Base-by-base conservation (phyloP, 2,113 vertebrate genomes). In the Psilopogon haemacephalus region DNA sequence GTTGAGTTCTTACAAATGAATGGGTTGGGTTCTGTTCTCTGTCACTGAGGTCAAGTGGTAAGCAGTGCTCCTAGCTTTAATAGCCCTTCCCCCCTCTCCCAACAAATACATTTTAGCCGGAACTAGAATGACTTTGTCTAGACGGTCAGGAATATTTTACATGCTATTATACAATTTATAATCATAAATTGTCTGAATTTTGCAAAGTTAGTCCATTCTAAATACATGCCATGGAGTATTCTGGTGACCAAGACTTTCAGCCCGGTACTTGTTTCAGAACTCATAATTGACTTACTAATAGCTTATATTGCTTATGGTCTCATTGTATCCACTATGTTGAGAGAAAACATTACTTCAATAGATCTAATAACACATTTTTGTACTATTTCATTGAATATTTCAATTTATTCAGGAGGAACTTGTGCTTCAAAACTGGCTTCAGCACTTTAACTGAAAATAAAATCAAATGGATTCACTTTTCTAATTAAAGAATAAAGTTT, bases 11-110 rank as follows among this genome's bases (percentile, higher is more conserved):
- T 62, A n/a, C 63, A 75, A 79, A 89, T 35, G 65, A 71, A 62
- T 9, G 10, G 15, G 17, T 52, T 0, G 0, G 10, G 11, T 16
- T 73, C 79, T 88, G 24, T 23, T 33, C 24, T 86, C 28, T 52
- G 11, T 64, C 73, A 46, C 17, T 18, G 20, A 50, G 15, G 19
- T 32, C 48, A 75, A 70, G 60, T 11, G n/a, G 28, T 2, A 2
- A 77, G 42, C 33, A 88, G 11, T 86, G 28, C 28, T 89, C 8
- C 33, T 33, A 18, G 11, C 38, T 81, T 74, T 37, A 42, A 3
- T 7, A 26, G 12, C 27, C 14, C 40, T 35, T 15, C 12, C 17
- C 5, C 4, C 17, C 17, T 42, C 42, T 15, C 14, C 42, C 15
- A 16, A 42, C 15, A 64, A 62, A 79, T 23, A 27, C 5, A 26